Conservation (phyloP, 2,888 invertebrate species). For the Mimachlamys varia region DNA sequence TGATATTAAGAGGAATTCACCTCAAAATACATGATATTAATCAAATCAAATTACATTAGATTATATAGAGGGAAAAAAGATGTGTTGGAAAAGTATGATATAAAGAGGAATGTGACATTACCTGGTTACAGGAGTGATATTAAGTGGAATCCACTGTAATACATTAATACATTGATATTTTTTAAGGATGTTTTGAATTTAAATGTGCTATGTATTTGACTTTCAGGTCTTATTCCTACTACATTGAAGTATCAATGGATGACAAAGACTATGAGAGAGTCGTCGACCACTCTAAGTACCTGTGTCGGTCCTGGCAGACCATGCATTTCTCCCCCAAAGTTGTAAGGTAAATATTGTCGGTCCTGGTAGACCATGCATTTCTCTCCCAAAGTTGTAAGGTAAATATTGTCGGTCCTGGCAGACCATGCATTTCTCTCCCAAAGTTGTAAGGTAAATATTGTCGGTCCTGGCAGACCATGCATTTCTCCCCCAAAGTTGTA, state of each 20-base stretch:
- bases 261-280: conserved; percentile 97
- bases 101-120: no score
- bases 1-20: no score
- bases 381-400: conserved; percentile 92
- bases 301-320: conserved; percentile 98
- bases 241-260: conserved; percentile 97
- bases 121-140: no score
- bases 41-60: no score
- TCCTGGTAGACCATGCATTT: conserved; percentile 99
- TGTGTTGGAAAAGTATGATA: no score
- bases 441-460: conserved; percentile 92
- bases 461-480: conserved; percentile 97
- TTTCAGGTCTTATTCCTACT: conserved; percentile 94
- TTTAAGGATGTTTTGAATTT: no score
- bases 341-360: conserved; percentile 91
- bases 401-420: conserved; percentile 96
- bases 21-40: no score
- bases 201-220: not conserved
- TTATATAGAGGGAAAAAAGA: no score
- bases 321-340: conserved; percentile 95
- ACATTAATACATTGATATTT: no score
- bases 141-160: no score
- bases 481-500: conserved; percentile 94
- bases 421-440: conserved; percentile 93
- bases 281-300: conserved; percentile 94